These are phyloP conservation scores for Meloidogyne exigua DNA, from an alignment of 1,140 invertebrate species.

Conservation along the genomic window DNA sequence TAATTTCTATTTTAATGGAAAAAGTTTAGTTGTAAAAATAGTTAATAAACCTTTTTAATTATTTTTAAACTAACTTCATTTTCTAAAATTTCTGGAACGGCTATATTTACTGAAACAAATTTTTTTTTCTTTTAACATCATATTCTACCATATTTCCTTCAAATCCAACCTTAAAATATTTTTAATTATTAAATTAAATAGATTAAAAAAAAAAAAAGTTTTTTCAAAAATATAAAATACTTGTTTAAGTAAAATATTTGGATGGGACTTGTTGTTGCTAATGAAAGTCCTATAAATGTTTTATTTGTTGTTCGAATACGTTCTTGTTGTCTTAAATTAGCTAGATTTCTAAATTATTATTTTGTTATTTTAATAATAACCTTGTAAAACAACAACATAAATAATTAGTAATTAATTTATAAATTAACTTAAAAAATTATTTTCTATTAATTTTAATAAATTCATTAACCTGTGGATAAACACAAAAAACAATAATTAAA, in stretches of 20 bases:
- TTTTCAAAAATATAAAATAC: constrained; percentile 7
- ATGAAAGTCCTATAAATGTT: constrained; percentile 31
- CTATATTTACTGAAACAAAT: neutral
- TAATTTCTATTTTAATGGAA: too few species aligned
- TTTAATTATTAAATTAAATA: too few species aligned
- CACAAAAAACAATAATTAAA: constrained; percentile 49
- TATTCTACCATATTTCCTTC: neutral
- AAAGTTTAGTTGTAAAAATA: too few species aligned
- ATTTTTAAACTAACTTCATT: too few species aligned
- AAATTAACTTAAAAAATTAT: constrained; percentile 43
- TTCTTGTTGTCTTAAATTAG: constrained; percentile 38
- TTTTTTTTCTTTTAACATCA: constrained; percentile 5
- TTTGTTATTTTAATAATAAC: constrained; percentile 12
- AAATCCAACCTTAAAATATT: constrained; percentile 4
- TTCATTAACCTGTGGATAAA: constrained; percentile 44
- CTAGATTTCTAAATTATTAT: constrained; percentile 31
- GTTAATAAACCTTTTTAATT: too few species aligned
- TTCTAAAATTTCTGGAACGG: neutral
- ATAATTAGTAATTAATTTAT: constrained; percentile 38
- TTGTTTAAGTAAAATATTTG: constrained; percentile 20
- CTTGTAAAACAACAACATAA: constrained; percentile 37
- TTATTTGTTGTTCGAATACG: constrained; percentile 34
- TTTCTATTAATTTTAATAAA: too few species aligned
- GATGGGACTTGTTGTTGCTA: constrained; percentile 25
- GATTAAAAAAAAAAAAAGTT: too few species aligned